Evolutionary conservation across 2,113 vertebrate genomes (phyloP), one percentile per base, ranked within the genome.

Genomic region (Glareola pratincola): DNA sequence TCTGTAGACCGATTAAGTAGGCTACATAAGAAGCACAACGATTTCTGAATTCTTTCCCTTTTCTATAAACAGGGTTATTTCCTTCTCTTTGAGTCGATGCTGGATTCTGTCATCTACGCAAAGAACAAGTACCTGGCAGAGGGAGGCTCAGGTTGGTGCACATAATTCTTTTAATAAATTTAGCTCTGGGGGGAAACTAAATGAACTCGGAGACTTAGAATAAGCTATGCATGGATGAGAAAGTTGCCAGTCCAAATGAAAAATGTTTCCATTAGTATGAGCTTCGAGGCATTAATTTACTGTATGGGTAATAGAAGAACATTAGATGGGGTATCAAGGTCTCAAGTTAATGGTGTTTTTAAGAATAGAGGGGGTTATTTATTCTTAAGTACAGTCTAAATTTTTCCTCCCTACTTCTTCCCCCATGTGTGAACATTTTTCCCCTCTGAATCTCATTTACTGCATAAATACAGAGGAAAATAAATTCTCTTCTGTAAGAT

Each of bases 71-170:
- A 99, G 99, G 99, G 99, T 15, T 99, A 99, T 98, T 99, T 99
- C 97, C 98, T 99, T 94, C 98, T 99, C 81, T 99, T 99, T 85
- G 99, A 99, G 94, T 99, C 99, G 39, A 99, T 99, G 99, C 94
- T 99, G 98, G 99, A 99, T 97, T 99, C 99, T 36, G 98, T 99
- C 90, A 98, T 99, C 94, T 98, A 98, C 66, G 99, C 99, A 88
- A 99, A 99, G 97, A 98, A 99, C 95, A 98, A 97, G 85, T 99
- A 99, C 97, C 98, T 99, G 97, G 96, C 97, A 90, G 98, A 99
- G 77, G 98, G 96, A 81, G 99, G 99, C 84, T 99, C 99, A 90
- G 99, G 99, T 99, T 97, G 88, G 99, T 98, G 24, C 5, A 71
- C 90, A 50, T 93, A 95, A 53, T 97, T 97, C 74, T 89, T 60